Conservation (phyloP, 2,113 vertebrate species). For the Dipodomys stephensi region DNA sequence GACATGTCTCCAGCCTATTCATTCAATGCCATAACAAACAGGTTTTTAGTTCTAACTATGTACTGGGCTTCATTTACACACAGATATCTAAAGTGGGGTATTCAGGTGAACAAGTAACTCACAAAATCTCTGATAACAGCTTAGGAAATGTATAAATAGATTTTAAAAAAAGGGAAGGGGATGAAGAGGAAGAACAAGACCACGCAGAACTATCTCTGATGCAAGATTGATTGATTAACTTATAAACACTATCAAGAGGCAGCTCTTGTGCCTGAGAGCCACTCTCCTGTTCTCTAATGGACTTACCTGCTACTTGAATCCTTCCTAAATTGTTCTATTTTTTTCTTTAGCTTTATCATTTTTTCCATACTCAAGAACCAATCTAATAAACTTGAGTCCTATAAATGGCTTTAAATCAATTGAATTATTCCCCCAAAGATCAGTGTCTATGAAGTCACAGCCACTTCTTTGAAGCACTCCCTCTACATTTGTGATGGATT, state of each 20-base stretch:
- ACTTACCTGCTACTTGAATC: neutral
- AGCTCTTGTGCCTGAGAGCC: neutral
- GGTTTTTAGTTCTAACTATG: fast-evolving
- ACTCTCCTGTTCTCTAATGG: neutral
- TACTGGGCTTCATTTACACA: neutral
- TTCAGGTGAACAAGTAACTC: neutral
- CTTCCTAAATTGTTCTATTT: neutral
- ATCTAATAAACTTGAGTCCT: neutral
- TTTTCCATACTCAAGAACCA: neutral
- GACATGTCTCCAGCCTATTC: too few species aligned
- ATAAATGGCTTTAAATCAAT: neutral
- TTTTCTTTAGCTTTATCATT: neutral
- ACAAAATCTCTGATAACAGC: neutral
- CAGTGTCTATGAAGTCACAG: neutral
- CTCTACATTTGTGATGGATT: neutral
- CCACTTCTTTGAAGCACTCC: neutral
- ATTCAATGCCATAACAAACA: neutral
- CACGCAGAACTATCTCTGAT: too few species aligned
- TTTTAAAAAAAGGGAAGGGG: too few species aligned
- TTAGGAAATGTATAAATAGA: neutral
- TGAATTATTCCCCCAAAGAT: neutral
- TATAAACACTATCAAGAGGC: neutral
- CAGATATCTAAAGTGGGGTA: neutral
- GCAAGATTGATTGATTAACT: neutral
- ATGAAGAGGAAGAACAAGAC: neutral